phyloP scores from a whole-genome alignment of 2,888 invertebrate genomes.

The Doris montereyensis region DNA sequence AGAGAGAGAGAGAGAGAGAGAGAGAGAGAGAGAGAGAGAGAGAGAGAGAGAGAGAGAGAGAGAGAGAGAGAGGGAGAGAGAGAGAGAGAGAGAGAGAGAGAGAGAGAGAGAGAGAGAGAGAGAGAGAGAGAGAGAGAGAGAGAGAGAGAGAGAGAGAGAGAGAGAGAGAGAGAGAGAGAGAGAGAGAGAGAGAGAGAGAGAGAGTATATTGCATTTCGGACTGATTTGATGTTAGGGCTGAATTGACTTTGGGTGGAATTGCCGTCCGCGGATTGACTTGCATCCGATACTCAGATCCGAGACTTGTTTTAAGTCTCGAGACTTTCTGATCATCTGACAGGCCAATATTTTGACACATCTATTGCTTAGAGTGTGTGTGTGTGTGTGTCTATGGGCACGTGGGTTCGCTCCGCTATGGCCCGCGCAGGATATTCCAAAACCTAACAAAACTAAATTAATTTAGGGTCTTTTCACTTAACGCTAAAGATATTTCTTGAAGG shows the following conservation, averaged over 20 bases:
- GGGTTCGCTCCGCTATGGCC: not conserved
- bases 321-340: not conserved
- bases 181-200: conserved; percentile 7
- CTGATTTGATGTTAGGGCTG: too few relatives aligned
- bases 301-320: not conserved
- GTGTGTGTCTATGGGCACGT: not conserved
- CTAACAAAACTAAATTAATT: too few relatives aligned
- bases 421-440: too few relatives aligned
- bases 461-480: too few relatives aligned
- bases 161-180: conserved; percentile 8
- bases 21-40: not conserved
- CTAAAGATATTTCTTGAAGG: too few relatives aligned
- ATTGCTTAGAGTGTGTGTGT: not conserved
- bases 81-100: conserved; percentile 6
- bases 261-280: too few relatives aligned
- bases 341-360: not conserved
- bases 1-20: not conserved
- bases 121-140: not conserved
- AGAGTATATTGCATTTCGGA: not conserved
- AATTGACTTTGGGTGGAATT: not conserved
- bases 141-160: conserved; percentile 2
- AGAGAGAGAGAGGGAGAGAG: not conserved
- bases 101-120: not conserved
- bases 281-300: not conserved
- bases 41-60: conserved; percentile 8